Evolutionary conservation across 2,113 vertebrate species (phyloP).

Genomic region (Oryzias melastigma): DNA sequence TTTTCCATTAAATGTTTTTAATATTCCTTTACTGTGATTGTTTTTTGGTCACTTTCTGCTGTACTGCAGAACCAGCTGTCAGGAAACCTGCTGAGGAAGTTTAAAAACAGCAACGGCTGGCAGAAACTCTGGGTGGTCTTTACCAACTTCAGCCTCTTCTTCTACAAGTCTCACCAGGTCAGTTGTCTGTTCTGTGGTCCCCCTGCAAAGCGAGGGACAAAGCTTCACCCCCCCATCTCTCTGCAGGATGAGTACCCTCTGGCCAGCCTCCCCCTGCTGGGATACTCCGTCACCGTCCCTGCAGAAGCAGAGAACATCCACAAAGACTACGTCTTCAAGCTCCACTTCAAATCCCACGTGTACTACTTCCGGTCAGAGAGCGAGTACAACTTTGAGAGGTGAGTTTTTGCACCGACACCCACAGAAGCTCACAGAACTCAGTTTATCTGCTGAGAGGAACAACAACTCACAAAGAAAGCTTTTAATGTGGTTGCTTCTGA

Average conservation of each 20-base stretch:
- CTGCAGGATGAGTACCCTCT: conserved; percentile 94
- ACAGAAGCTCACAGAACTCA: not conserved
- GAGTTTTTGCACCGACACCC: not conserved
- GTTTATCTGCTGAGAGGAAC: too few relatives aligned
- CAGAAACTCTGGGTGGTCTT: conserved; percentile 99
- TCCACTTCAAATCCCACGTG: conserved; percentile 97
- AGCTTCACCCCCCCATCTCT: not conserved
- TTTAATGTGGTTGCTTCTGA: too few relatives aligned
- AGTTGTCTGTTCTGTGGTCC: not conserved
- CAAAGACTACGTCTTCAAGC: conserved; percentile 97
- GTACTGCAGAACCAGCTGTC: conserved; percentile 91
- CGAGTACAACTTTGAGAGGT: conserved; percentile 96
- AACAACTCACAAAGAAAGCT: too few relatives aligned
- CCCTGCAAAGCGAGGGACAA: not conserved
- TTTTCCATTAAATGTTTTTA: too few relatives aligned
- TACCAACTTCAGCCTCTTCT: conserved; percentile 99
- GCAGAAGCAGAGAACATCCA: conserved; percentile 93
- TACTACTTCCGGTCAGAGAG: conserved; percentile 99
- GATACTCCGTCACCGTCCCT: conserved; percentile 92
- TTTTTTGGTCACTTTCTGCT: not conserved
- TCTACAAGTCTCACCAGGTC: conserved; percentile 96
- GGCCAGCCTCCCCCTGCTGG: conserved; percentile 95
- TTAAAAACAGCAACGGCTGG: conserved; percentile 99
- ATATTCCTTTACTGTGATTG: not conserved
- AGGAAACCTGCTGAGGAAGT: conserved; percentile 94